A percentile compares a stretch with the other conserved stretches of the same genome.
These are phyloP conservation scores for Procambarus clarkii DNA, from an alignment of 1,140 invertebrate species.

Conservation along the genomic window DNA sequence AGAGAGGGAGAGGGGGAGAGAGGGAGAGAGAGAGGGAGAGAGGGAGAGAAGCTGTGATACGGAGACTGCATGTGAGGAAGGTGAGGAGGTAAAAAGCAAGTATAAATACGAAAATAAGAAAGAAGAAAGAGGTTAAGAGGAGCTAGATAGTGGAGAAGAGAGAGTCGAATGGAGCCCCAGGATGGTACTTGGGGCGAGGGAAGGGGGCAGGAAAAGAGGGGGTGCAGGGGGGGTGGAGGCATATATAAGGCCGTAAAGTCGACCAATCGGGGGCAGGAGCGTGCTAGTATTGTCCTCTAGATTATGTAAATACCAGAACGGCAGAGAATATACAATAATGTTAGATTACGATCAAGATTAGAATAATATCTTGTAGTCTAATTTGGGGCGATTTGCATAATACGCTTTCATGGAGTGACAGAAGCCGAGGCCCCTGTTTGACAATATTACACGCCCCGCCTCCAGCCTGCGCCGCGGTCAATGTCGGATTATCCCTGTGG, in stretches of 20 bases:
- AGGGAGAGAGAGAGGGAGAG: background rate
- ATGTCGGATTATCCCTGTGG: too few species aligned
- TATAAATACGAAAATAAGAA: too few species aligned
- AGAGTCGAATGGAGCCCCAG: too few species aligned
- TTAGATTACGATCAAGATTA: background rate
- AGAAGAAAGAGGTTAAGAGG: too few species aligned
- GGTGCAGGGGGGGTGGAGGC: background rate
- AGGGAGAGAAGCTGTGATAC: background rate
- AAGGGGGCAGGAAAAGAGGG: background rate
- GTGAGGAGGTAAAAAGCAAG: too few species aligned
- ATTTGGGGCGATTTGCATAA: slow-evolving; percentile 10
- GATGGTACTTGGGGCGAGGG: background rate
- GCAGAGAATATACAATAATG: background rate
- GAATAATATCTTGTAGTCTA: background rate
- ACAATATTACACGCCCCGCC: too few species aligned
- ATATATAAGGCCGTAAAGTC: too few species aligned
- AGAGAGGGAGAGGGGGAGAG: background rate
- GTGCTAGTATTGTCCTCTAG: background rate
- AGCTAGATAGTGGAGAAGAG: too few species aligned
- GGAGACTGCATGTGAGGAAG: too few species aligned
- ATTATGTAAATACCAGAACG: background rate
- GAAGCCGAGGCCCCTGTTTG: background rate
- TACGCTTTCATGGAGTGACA: background rate
- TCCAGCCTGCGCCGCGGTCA: too few species aligned
- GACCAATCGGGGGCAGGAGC: background rate